These are phyloP conservation scores for Sardinella longiceps DNA, from an alignment of 2,797 vertebrate genomes.

Conservation along the genomic window DNA sequence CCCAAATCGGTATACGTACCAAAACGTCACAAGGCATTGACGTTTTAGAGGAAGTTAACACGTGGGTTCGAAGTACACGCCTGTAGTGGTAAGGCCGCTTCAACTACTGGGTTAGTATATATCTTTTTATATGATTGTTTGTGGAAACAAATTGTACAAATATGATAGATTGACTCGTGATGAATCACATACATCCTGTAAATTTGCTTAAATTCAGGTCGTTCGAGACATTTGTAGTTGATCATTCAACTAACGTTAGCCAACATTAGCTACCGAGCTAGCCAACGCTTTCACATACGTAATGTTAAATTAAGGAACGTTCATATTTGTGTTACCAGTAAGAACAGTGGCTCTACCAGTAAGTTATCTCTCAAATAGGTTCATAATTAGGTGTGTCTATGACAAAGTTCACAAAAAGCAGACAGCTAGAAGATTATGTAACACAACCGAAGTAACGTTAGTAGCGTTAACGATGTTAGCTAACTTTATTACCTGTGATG, in stretches of 20 bases:
- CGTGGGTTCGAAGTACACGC: conserved; percentile 56
- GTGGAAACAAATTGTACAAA: neutral
- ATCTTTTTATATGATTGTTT: neutral
- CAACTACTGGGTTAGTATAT: conserved; percentile 29
- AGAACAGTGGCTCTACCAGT: no score
- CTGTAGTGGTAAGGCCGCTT: neutral
- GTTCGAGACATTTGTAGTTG: neutral
- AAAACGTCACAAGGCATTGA: conserved; percentile 60
- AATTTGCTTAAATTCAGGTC: neutral
- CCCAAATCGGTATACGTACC: neutral
- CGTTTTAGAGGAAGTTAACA: conserved; percentile 63
- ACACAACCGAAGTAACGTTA: no score
- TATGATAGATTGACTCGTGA: neutral
- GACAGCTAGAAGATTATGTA: no score
- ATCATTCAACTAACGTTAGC: neutral
- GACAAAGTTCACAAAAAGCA: neutral
- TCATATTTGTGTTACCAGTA: no score
- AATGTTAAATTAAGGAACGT: no score
- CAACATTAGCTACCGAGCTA: neutral
- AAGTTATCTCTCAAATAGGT: neutral
- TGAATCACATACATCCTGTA: neutral
- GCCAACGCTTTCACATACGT: neutral
- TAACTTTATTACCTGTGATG: no score
- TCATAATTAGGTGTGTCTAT: neutral
- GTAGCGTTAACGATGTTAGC: no score